Percentiles rank a stretch among this genome's conserved stretches.
Conservation (phyloP, 2,113 vertebrate genomes). For the Nycticebus coucang region DNA sequence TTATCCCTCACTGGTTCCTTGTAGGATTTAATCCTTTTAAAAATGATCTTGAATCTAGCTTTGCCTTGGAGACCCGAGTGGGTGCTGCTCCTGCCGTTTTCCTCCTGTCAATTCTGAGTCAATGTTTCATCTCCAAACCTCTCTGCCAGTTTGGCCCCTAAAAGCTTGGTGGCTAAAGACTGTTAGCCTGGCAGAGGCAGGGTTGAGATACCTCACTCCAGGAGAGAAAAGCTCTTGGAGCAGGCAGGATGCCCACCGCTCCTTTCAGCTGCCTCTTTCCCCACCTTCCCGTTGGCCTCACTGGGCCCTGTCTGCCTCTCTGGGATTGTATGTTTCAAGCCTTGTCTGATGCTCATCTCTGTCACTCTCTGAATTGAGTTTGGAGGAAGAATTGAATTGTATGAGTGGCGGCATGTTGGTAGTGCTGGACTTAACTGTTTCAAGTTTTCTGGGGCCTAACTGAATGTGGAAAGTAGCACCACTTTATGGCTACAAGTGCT, state of each 20-base stretch:
- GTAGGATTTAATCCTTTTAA: not conserved
- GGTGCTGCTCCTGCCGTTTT: no score
- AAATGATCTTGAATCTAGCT: not conserved
- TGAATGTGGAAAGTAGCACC: constrained; percentile 80
- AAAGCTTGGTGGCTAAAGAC: no score
- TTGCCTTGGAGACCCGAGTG: no score
- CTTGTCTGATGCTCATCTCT: constrained; percentile 63
- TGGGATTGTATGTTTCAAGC: constrained; percentile 37
- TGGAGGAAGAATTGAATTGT: constrained; percentile 78
- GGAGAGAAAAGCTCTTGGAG: not conserved
- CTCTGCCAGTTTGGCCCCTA: no score
- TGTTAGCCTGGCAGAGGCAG: not conserved
- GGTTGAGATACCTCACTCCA: not conserved
- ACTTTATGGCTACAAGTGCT: constrained; percentile 73
- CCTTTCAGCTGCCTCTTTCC: constrained; percentile 11
- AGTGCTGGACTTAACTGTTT: no score
- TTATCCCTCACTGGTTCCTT: not conserved
- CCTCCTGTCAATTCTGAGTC: no score
- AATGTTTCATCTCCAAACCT: no score
- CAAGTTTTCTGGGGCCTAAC: no score
- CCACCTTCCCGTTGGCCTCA: not conserved
- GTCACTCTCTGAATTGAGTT: constrained; percentile 86
- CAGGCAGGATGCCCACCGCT: constrained; percentile 7
- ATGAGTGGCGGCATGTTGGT: no score
- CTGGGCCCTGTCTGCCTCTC: not conserved